Evolutionary conservation across 1,140 invertebrate species (phyloP).

Genomic region (Micrasema longulum): DNA sequence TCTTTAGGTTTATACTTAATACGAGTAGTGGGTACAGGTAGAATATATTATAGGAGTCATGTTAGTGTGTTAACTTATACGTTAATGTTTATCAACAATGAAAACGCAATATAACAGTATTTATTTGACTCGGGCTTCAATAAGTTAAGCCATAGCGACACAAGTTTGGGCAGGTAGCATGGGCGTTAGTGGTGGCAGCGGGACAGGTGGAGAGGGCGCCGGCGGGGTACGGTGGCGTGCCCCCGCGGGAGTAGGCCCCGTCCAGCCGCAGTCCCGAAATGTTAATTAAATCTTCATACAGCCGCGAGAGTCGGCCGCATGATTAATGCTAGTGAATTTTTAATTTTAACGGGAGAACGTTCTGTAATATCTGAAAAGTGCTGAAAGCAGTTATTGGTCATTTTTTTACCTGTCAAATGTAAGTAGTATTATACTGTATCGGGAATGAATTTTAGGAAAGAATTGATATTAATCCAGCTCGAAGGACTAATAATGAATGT

Average conservation of each 20-base stretch:
- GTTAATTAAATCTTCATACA: conserved; percentile 52
- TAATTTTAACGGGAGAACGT: conserved; percentile 31
- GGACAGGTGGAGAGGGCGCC: not conserved
- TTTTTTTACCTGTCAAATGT: no score
- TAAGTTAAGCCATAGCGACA: not conserved
- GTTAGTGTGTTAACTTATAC: no score
- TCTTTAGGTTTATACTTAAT: no score
- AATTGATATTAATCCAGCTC: no score
- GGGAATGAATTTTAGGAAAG: no score
- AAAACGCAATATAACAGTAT: no score
- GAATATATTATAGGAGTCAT: no score
- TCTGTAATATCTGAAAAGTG: not conserved
- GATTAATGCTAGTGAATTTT: conserved; percentile 48
- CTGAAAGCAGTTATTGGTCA: not conserved
- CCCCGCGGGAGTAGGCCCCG: conserved; percentile 1
- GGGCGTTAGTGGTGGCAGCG: not conserved
- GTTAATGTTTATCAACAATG: no score
- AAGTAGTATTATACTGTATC: no score
- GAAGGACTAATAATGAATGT: no score
- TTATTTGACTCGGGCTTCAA: no score
- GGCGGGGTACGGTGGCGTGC: not conserved
- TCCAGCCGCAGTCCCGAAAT: conserved; percentile 41
- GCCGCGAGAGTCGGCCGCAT: conserved; percentile 40
- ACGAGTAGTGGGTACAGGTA: no score
- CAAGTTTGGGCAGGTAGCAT: not conserved